Evolutionary conservation across 2,797 vertebrate species (phyloP).

Genomic region (Agapornis canus): DNA sequence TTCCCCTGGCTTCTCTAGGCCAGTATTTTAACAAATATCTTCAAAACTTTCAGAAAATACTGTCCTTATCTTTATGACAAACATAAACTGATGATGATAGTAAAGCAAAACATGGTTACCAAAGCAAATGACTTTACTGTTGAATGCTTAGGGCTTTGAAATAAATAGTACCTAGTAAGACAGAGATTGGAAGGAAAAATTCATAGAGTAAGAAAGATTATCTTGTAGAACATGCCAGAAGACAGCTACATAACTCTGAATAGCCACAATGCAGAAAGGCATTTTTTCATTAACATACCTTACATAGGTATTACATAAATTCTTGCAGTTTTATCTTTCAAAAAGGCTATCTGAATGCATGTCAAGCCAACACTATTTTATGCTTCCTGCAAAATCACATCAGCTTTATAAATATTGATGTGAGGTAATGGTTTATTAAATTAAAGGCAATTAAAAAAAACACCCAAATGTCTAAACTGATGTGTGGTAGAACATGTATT

Average conservation of each 20-base stretch:
- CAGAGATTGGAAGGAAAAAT: not conserved
- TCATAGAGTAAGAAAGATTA: not conserved
- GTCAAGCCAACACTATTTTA: not conserved
- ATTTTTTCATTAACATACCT: slow-evolving; percentile 18
- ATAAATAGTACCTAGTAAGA: not conserved
- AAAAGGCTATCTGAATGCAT: not conserved
- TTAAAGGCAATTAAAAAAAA: not conserved
- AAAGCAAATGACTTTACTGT: not conserved
- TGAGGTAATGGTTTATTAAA: not conserved
- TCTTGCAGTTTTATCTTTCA: not conserved
- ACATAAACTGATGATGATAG: not conserved
- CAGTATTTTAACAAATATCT: not conserved
- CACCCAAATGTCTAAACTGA: not conserved
- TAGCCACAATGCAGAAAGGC: not conserved
- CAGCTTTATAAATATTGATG: not conserved
- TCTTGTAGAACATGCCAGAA: slow-evolving; percentile 15
- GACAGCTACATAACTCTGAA: slow-evolving; percentile 23
- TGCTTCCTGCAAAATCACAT: not conserved
- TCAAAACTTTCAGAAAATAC: not conserved
- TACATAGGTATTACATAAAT: slow-evolving; percentile 19
- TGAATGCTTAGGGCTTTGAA: not conserved
- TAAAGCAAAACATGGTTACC: not conserved
- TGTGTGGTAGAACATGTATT: not conserved
- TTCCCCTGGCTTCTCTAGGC: not conserved
- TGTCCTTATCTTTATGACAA: not conserved